Percentiles rank a stretch among this genome's conserved stretches.
Conservation (phyloP, 1,140 invertebrate genomes). For the Ips typographus region DNA sequence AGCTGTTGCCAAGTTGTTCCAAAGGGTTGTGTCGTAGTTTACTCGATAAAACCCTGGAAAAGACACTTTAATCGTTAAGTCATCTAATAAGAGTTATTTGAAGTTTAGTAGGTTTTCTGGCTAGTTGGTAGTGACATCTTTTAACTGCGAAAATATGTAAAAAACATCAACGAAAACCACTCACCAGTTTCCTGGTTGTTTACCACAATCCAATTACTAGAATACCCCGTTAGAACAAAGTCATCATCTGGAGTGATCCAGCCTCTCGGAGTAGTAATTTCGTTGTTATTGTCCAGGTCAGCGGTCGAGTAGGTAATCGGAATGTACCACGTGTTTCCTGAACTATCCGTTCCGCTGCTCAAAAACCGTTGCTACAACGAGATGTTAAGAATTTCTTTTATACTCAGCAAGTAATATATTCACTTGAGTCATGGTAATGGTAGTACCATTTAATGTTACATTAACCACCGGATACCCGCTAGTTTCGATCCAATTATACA, state of each 20-base stretch:
- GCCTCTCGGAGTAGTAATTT: constrained; percentile 55
- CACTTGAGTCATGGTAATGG: constrained; percentile 34
- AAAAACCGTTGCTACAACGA: constrained; percentile 56
- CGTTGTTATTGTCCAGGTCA: constrained; percentile 50
- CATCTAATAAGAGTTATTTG: background rate
- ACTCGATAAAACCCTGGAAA: constrained; percentile 72
- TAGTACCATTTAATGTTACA: constrained; percentile 51
- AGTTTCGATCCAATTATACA: constrained; percentile 83
- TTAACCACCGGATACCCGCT: constrained; percentile 79
- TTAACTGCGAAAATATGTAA: no score
- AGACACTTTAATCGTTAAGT: constrained; percentile 50
- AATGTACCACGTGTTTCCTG: constrained; percentile 57
- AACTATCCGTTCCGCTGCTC: constrained; percentile 34
- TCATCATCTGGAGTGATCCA: constrained; percentile 59
- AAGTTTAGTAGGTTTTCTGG: background rate
- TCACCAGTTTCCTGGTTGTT: constrained; percentile 61
- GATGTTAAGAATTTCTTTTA: constrained; percentile 52
- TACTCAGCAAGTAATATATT: constrained; percentile 62
- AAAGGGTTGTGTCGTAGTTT: constrained; percentile 80
- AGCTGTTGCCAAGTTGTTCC: constrained; percentile 64
- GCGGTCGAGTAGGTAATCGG: constrained; percentile 56
- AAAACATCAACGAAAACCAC: no score
- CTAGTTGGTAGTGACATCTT: no score
- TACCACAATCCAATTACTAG: constrained; percentile 63
- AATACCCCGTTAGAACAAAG: constrained; percentile 1